phyloP scores from a whole-genome alignment of 2,888 invertebrate species.

The Candidula unifasciata region DNA sequence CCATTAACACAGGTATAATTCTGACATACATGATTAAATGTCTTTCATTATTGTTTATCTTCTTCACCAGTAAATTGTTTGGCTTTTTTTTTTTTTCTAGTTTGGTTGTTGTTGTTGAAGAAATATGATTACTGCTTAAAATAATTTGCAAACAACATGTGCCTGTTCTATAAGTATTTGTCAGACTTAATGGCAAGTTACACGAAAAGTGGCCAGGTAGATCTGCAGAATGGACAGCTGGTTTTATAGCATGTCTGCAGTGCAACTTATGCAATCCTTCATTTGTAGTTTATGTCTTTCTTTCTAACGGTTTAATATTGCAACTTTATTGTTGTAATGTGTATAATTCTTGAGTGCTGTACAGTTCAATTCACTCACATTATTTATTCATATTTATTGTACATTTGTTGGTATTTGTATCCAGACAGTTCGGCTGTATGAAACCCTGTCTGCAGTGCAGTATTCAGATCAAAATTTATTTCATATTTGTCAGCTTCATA shows the following conservation, averaged over 20 bases:
- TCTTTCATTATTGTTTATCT: slow-evolving; percentile 15
- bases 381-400: too few species aligned
- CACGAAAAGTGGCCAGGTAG: too few species aligned
- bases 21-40: neutral
- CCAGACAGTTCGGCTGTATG: too few species aligned
- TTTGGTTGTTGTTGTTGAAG: neutral
- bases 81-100: neutral
- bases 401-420: too few species aligned
- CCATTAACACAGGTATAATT: neutral
- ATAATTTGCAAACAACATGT: neutral
- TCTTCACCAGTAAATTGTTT: neutral
- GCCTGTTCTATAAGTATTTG: too few species aligned
- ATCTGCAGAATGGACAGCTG: too few species aligned
- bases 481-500: too few species aligned
- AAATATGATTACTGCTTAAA: neutral
- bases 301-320: neutral
- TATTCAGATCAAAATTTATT: too few species aligned
- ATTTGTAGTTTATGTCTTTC: neutral
- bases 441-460: too few species aligned
- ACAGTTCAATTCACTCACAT: too few species aligned
- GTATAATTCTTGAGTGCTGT: neutral
- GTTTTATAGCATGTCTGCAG: neutral
- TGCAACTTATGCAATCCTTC: neutral
- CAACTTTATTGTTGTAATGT: neutral
- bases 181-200: too few species aligned